These are phyloP conservation scores for Meleagris gallopavo DNA, from an alignment of 2,113 vertebrate species.

Conservation along the genomic window DNA sequence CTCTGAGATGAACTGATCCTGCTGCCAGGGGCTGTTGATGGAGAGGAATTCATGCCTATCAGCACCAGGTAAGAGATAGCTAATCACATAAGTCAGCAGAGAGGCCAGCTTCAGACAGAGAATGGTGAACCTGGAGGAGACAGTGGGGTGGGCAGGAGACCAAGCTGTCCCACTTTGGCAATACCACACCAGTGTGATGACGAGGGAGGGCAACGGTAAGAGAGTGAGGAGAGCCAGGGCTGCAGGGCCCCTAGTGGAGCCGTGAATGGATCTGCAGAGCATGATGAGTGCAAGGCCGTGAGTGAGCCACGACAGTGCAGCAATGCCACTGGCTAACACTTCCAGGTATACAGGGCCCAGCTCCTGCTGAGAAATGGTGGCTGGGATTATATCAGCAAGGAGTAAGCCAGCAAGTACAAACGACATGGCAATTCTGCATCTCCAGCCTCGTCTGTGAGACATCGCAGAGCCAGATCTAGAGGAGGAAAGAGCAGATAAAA, in stretches of 20 bases:
- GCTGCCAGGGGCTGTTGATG: conserved; percentile 73
- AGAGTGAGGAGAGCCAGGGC: conserved; percentile 78
- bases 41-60: conserved; percentile 60
- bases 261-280: conserved; percentile 75
- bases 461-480: conserved; percentile 47
- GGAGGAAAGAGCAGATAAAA: conserved; percentile 38
- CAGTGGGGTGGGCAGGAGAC: conserved; percentile 65
- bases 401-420: conserved; percentile 79
- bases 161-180: conserved; percentile 67
- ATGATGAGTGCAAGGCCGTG: conserved; percentile 80
- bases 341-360: conserved; percentile 82
- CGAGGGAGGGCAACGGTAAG: conserved; percentile 81
- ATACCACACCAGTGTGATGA: conserved; percentile 83
- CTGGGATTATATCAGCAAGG: conserved; percentile 78
- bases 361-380: conserved; percentile 76
- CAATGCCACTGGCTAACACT: conserved; percentile 80
- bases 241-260: conserved; percentile 81
- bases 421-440: conserved; percentile 78
- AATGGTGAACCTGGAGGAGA: conserved; percentile 80
- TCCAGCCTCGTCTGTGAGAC: conserved; percentile 81
- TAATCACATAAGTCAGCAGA: conserved; percentile 81
- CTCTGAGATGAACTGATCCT: conserved; percentile 71
- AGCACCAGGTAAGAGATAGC: conserved; percentile 78
- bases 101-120: conserved; percentile 78
- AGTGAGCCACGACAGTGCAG: conserved; percentile 85